phyloP scores from a whole-genome alignment of 2,888 invertebrate species.

The Acrocera orbiculus region DNA sequence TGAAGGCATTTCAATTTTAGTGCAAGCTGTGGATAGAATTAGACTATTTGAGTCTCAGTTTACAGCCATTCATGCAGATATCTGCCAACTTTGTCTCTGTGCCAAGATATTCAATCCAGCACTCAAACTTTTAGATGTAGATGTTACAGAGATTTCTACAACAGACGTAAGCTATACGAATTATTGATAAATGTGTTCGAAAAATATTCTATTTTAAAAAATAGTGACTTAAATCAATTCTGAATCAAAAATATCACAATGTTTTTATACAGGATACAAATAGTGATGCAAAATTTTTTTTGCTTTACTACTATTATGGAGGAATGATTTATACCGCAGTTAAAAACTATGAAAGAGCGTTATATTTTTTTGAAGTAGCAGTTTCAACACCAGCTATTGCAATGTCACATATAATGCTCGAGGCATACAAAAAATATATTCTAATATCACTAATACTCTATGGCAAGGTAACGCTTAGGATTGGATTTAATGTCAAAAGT shows the following conservation, averaged over 20 bases:
- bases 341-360: constrained; percentile 80
- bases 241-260: constrained; percentile 8
- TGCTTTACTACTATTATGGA: constrained; percentile 91
- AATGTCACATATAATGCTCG: constrained; percentile 92
- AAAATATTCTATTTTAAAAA: neutral
- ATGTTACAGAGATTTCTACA: constrained; percentile 74
- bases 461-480: constrained; percentile 53
- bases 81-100: constrained; percentile 79
- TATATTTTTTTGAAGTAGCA: constrained; percentile 92
- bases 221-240: constrained; percentile 2
- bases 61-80: constrained; percentile 85
- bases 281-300: constrained; percentile 49
- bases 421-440: constrained; percentile 93
- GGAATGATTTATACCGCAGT: constrained; percentile 93
- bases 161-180: constrained; percentile 59
- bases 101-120: constrained; percentile 87
- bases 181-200: too few species aligned
- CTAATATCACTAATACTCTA: constrained; percentile 78
- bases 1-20: constrained; percentile 65
- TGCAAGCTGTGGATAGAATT: constrained; percentile 73
- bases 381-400: constrained; percentile 88
- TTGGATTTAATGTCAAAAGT: neutral
- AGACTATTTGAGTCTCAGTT: constrained; percentile 75
- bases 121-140: constrained; percentile 69
- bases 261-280: constrained; percentile 41